Base-by-base conservation (phyloP, 1,140 invertebrate genomes). In the Branchinecta lindahli region DNA sequence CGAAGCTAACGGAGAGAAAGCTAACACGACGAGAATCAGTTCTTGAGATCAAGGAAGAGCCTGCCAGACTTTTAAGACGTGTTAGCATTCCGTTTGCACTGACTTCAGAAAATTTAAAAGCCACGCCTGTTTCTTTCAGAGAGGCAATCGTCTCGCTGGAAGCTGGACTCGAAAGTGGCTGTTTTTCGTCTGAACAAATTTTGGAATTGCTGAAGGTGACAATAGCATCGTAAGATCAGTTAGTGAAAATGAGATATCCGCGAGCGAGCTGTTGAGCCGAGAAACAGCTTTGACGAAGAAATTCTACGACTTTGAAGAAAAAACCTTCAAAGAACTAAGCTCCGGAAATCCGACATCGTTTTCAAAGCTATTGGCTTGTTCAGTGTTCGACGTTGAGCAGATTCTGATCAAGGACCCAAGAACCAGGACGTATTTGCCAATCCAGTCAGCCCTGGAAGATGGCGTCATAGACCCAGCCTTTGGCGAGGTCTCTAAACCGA, bases 401-500 rank as follows among this genome's bases (percentile, higher is more conserved):
- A 86, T 93, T 70, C 81, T 87, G 71, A 88, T 96, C 0, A 89
- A 89, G 80, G 87, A 94, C 80, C 79, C 87, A 72, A 83, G 83
- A 71, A 83, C 83, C 70, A 85, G 84, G 44, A 81, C 75, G 65
- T 89, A 85, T 75, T 81, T 92, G 67, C 79, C 86, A 4, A 78
- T 93, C n/a, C 80, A 85, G 70, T 84, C 87, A 76, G 91, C 91
- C 7, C 82, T 94, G 21, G 82, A 86, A 68, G 82, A 83, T 72
- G 85, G 86, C 3, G 77, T 92, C 20, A 83, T 94, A 68, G 87
- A 94, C 78, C 83, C 84, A 76, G 84, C 85, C 70, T 84, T 85
- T 0, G 90, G 90, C 8, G 84, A 89, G 74, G 88, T 93, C 84
- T 85, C 92, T 7, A 88, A 95, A 81, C 85, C 86, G 9, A 87